These are phyloP conservation scores for Coreoperca whiteheadi DNA, from an alignment of 2,113 vertebrate species.

Conservation along the genomic window DNA sequence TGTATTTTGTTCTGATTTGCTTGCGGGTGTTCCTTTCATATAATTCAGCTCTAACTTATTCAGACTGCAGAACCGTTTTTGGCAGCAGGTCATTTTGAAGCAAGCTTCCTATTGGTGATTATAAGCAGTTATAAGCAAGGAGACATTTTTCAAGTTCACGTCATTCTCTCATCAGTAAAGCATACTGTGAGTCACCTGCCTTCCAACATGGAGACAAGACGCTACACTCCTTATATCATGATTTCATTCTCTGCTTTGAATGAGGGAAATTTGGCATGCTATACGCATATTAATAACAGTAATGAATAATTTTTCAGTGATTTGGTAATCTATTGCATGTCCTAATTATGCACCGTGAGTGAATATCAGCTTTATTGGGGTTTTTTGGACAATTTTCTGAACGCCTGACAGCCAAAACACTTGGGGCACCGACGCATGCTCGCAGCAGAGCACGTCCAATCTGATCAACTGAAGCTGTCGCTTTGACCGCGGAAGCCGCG, in stretches of 20 bases:
- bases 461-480: too few species aligned
- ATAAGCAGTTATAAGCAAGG: neutral
- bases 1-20: neutral
- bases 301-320: constrained; percentile 39
- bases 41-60: neutral
- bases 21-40: neutral
- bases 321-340: constrained; percentile 32
- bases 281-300: constrained; percentile 12
- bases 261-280: constrained; percentile 5
- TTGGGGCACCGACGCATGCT: too few species aligned
- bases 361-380: constrained; percentile 14
- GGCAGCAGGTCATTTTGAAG: neutral
- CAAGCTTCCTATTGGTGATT: neutral
- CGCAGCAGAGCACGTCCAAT: too few species aligned
- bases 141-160: neutral
- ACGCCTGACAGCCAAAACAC: neutral
- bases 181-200: neutral
- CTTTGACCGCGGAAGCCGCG: too few species aligned
- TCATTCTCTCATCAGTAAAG: neutral
- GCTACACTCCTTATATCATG: neutral
- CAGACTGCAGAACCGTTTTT: neutral
- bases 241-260: constrained; percentile 16
- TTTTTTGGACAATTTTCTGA: neutral
- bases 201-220: constrained; percentile 1
- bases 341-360: constrained; percentile 4